These are phyloP conservation scores for Rhizoglyphus robini DNA, from an alignment of 1,140 invertebrate species.

Conservation along the genomic window DNA sequence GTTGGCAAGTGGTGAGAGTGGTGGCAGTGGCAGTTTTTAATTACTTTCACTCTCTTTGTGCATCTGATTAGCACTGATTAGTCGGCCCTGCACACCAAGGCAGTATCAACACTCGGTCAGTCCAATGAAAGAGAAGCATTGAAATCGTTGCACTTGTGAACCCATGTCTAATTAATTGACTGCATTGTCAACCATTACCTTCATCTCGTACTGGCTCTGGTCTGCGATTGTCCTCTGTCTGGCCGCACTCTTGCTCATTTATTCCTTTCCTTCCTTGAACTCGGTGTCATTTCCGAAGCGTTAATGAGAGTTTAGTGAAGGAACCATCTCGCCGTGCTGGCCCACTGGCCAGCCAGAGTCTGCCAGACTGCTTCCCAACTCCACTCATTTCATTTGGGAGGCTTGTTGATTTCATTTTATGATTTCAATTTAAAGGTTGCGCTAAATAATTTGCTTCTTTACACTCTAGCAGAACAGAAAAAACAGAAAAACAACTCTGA, in stretches of 20 bases:
- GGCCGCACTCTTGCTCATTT: neutral
- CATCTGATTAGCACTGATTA: constrained; percentile 7
- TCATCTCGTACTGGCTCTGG: neutral
- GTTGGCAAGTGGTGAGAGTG: too few species aligned
- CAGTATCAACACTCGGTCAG: neutral
- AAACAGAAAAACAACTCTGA: too few species aligned
- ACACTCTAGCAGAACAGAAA: too few species aligned
- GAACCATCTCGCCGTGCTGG: neutral
- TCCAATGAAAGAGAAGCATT: too few species aligned
- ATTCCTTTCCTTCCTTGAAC: constrained; percentile 14
- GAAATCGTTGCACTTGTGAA: neutral
- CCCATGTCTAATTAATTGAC: constrained; percentile 16
- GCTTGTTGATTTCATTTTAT: constrained; percentile 14
- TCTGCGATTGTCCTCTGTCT: neutral
- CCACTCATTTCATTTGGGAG: neutral
- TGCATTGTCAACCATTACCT: neutral
- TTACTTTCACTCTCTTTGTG: constrained; percentile 2
- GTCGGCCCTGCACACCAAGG: neutral
- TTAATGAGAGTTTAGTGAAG: constrained; percentile 9
- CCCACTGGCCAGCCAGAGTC: too few species aligned
- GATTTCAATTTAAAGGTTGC: too few species aligned
- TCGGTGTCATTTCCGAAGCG: constrained; percentile 2
- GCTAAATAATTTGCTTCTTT: too few species aligned
- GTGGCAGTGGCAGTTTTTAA: neutral
- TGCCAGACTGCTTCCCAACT: too few species aligned